Percentiles rank a stretch among this genome's conserved stretches.
phyloP scores from a whole-genome alignment of 1,140 invertebrate species.

The Heliconius hewitsoni region DNA sequence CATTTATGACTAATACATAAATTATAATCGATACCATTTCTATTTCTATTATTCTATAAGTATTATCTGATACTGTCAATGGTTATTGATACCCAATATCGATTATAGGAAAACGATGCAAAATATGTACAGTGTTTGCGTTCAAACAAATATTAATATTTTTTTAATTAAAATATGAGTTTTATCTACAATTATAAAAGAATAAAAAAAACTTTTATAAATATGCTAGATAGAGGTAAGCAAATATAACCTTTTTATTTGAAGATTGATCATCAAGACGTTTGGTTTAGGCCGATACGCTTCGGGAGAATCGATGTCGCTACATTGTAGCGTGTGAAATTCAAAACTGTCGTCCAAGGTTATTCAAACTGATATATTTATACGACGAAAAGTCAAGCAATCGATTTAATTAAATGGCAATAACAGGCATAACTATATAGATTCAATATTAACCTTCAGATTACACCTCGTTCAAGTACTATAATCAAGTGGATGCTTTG shows the following conservation, averaged over 20 bases:
- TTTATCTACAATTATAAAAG: neutral
- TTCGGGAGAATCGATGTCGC: constrained; percentile 59
- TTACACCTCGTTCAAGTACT: neutral
- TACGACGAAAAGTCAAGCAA: neutral
- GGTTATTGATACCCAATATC: neutral
- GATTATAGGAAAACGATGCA: constrained; percentile 2
- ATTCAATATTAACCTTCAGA: constrained; percentile 21
- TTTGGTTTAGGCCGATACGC: constrained; percentile 68
- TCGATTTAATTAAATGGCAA: neutral
- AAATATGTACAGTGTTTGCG: neutral
- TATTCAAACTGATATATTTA: constrained; percentile 23
- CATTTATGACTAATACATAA: constrained; percentile 22
- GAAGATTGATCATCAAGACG: constrained; percentile 63
- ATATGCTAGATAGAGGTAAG: neutral
- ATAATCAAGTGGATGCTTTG: too few relatives aligned
- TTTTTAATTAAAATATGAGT: neutral
- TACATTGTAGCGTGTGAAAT: constrained; percentile 55
- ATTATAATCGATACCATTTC: constrained; percentile 5
- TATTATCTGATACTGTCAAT: constrained; percentile 41
- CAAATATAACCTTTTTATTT: constrained; percentile 12
- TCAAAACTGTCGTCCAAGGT: constrained; percentile 65
- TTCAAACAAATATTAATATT: neutral
- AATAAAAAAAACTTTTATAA: neutral
- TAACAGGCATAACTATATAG: neutral
- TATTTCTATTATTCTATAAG: constrained; percentile 9